These are phyloP conservation scores for Pogoniulus pusillus DNA, from an alignment of 2,797 vertebrate species.

Conservation along the genomic window DNA sequence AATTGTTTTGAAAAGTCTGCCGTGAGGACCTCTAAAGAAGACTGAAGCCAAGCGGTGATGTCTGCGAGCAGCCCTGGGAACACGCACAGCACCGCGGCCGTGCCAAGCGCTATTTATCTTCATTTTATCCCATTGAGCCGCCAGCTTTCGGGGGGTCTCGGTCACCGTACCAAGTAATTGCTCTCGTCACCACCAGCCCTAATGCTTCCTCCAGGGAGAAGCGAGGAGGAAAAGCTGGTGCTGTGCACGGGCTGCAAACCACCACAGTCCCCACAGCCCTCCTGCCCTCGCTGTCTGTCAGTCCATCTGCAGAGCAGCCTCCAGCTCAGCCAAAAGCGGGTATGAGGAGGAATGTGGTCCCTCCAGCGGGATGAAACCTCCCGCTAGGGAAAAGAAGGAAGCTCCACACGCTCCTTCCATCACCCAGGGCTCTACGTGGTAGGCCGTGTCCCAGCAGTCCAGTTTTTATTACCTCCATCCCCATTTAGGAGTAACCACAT, in stretches of 20 bases:
- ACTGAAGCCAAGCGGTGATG: not conserved
- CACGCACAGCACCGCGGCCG: not conserved
- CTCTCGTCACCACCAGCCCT: not conserved
- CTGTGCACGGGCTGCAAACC: not conserved
- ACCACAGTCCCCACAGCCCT: not conserved
- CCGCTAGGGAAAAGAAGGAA: not conserved
- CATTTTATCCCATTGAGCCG: not conserved
- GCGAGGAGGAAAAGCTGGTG: not conserved
- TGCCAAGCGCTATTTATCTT: constrained; percentile 20
- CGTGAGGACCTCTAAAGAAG: not conserved
- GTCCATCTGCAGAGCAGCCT: not conserved
- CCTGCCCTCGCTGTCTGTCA: not conserved
- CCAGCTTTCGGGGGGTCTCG: not conserved
- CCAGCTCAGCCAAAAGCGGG: rapidly evolving
- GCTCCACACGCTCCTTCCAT: not conserved
- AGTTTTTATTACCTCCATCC: constrained; percentile 41
- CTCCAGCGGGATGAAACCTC: not conserved
- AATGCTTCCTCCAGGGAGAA: not conserved
- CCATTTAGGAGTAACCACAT: constrained; percentile 39
- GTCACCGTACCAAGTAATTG: rapidly evolving
- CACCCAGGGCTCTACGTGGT: not conserved
- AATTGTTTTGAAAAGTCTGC: not conserved
- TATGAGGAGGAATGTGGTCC: not conserved
- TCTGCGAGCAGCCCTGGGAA: not conserved
- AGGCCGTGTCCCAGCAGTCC: not conserved